Evolutionary conservation across 2,888 invertebrate species (phyloP).

Genomic region (Polymixis lichenea): DNA sequence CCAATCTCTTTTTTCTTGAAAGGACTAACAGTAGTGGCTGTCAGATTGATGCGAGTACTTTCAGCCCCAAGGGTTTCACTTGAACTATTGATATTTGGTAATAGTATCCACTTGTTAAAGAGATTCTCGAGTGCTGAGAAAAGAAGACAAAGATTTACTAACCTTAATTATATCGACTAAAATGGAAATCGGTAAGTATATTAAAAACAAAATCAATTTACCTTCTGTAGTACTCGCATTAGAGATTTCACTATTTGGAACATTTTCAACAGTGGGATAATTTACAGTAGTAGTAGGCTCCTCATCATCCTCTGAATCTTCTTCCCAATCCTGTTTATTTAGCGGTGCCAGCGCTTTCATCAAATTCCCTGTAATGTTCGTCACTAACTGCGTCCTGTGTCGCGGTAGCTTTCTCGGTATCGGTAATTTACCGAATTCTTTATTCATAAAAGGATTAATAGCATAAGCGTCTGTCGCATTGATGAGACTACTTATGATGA

Average conservation of each 20-base stretch:
- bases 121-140: background rate
- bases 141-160: background rate
- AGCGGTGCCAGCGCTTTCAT: background rate
- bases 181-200: background rate
- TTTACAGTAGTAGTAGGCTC: background rate
- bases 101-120: background rate
- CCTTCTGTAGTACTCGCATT: conserved; percentile 4
- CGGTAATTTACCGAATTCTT: too few relatives aligned
- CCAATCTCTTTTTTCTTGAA: background rate
- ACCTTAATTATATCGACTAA: background rate
- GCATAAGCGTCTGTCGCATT: background rate
- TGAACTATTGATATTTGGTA: background rate
- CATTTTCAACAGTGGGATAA: background rate
- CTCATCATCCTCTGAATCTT: background rate
- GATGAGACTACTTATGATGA: background rate
- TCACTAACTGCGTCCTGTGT: background rate
- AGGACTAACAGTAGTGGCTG: background rate
- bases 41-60: background rate
- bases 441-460: background rate
- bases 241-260: background rate
- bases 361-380: conserved; percentile 1
- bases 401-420: background rate
- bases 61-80: background rate
- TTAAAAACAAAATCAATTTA: background rate
- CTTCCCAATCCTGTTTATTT: background rate